phyloP scores from a whole-genome alignment of 2,797 vertebrate genomes.

The Betta splendens region DNA sequence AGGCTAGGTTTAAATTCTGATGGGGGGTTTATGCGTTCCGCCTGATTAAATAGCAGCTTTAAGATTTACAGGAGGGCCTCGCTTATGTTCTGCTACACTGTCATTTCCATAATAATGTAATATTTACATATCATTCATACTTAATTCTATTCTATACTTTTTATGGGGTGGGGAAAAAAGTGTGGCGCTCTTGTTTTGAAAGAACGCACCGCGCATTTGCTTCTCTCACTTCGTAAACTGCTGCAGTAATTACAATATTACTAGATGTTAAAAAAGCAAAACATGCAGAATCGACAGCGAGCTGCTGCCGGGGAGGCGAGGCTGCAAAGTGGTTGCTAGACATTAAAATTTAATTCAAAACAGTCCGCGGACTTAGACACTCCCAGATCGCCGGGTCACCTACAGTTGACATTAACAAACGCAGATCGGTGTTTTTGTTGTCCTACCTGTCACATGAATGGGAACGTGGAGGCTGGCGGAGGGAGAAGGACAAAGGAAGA shows the following conservation, averaged over 20 bases:
- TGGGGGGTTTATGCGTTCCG: conserved; percentile 65
- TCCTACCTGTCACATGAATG: conserved; percentile 69
- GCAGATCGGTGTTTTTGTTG: conserved; percentile 63
- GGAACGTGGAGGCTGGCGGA: conserved; percentile 56
- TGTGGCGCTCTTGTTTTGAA: conserved; percentile 44
- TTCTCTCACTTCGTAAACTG: conserved; percentile 74
- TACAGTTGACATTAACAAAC: conserved; percentile 68
- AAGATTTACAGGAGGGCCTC: conserved; percentile 58
- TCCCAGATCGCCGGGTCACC: conserved; percentile 72
- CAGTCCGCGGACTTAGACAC: conserved; percentile 71
- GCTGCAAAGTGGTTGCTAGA: conserved; percentile 65
- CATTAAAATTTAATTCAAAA: conserved; percentile 79
- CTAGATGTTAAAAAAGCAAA: too few relatives aligned
- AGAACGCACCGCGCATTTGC: conserved; percentile 58
- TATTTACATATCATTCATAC: conserved; percentile 72
- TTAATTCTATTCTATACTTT: conserved; percentile 54
- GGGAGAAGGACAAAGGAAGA: conserved; percentile 75
- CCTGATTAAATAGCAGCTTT: conserved; percentile 69
- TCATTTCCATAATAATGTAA: conserved; percentile 66
- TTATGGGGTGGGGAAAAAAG: conserved; percentile 44
- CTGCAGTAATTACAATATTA: conserved; percentile 78
- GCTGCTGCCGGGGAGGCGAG: conserved; percentile 55
- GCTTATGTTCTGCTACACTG: conserved; percentile 45
- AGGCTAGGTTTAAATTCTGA: conserved; percentile 64
- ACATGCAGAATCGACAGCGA: conserved; percentile 49